Evolutionary conservation across 2,113 vertebrate genomes (phyloP).

Genomic region (Lophura nycthemera): DNA sequence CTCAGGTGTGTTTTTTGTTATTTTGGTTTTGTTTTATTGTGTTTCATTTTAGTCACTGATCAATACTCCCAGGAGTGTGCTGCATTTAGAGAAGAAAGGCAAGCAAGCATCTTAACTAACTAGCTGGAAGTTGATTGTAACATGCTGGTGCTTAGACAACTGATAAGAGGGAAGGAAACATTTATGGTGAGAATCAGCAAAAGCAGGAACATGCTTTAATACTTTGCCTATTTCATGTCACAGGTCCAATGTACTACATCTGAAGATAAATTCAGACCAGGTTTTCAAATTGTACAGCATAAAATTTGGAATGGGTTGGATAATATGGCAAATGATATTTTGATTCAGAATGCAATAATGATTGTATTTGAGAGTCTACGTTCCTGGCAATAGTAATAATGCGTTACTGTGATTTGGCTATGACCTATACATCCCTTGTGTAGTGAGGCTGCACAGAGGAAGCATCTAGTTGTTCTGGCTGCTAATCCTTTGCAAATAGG

Average conservation of each 20-base stretch:
- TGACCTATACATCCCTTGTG: neutral
- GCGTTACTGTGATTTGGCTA: neutral
- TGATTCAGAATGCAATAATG: neutral
- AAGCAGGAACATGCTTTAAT: neutral
- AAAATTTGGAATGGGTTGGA: neutral
- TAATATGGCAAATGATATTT: neutral
- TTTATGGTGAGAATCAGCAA: conserved; percentile 33
- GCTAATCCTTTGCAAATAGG: neutral
- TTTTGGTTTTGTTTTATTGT: neutral
- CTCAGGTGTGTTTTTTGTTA: neutral
- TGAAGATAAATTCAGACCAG: neutral
- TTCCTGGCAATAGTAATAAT: neutral
- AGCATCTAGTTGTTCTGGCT: neutral
- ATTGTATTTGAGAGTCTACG: neutral
- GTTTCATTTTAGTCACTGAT: conserved; percentile 7
- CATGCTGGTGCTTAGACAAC: neutral
- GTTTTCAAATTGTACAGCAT: neutral
- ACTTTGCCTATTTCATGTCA: neutral
- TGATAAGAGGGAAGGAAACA: conserved; percentile 16
- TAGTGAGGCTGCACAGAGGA: neutral
- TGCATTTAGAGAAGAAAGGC: conserved; percentile 40
- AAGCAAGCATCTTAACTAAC: conserved; percentile 55
- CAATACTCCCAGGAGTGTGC: conserved; percentile 11
- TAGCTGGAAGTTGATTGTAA: conserved; percentile 31
- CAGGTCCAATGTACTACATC: neutral